Conservation (phyloP, 2,797 vertebrate species). For the Enteromius radiatus region DNA sequence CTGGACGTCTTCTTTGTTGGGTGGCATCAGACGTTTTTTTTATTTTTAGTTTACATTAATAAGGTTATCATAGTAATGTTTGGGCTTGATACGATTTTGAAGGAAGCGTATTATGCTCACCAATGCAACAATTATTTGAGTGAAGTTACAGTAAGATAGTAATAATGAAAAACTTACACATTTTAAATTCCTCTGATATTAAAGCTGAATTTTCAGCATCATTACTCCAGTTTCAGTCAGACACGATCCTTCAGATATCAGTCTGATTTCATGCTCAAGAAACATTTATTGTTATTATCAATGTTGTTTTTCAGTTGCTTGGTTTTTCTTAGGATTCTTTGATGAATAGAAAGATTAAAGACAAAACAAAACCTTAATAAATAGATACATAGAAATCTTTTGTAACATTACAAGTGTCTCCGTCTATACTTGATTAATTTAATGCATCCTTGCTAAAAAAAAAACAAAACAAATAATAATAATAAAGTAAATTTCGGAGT, state of each 20-base stretch:
- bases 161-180: background rate
- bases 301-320: no score
- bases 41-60: background rate
- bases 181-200: background rate
- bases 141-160: background rate
- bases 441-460: background rate
- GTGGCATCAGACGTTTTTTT: constrained; percentile 6
- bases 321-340: background rate
- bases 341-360: background rate
- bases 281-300: background rate
- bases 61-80: background rate
- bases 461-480: no score
- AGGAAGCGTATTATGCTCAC: background rate
- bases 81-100: background rate
- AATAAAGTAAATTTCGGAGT: background rate
- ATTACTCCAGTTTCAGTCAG: background rate
- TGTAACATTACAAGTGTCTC: background rate
- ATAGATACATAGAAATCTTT: background rate
- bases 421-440: background rate
- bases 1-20: constrained; percentile 63
- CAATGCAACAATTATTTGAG: background rate
- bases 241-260: background rate
- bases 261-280: background rate
- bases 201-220: constrained; percentile 4
- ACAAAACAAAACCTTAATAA: no score